These are phyloP conservation scores for Melanotaenia boesemani DNA, from an alignment of 2,797 vertebrate species.

Conservation along the genomic window DNA sequence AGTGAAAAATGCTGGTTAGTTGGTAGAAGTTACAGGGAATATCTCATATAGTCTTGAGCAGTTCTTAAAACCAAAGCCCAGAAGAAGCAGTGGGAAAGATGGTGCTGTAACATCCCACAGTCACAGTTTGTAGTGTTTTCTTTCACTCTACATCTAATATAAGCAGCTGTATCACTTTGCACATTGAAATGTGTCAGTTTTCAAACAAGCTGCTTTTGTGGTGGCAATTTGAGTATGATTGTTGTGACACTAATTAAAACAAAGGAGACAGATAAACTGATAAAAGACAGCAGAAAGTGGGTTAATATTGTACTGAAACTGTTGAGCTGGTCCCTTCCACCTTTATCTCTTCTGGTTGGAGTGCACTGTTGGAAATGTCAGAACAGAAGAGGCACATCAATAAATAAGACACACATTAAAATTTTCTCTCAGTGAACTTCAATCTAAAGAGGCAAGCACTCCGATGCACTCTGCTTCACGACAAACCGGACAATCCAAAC, in stretches of 20 bases:
- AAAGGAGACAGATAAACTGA: not conserved
- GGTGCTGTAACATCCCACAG: not conserved
- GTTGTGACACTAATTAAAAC: not conserved
- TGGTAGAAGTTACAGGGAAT: no score
- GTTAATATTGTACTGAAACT: not conserved
- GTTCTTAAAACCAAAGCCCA: no score
- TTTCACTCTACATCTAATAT: not conserved
- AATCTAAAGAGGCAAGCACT: constrained; percentile 22
- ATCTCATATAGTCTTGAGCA: no score
- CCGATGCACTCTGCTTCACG: constrained; percentile 38
- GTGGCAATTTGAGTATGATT: not conserved
- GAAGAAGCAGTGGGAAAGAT: no score
- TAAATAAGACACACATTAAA: constrained; percentile 17
- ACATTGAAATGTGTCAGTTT: no score
- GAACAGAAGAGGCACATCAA: constrained; percentile 23
- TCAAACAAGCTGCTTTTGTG: no score
- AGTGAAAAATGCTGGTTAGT: no score
- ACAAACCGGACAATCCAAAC: constrained; percentile 44
- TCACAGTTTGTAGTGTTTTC: not conserved
- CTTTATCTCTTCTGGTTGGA: not conserved
- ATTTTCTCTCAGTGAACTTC: constrained; percentile 35
- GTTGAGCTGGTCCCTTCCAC: not conserved
- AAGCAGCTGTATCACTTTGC: not conserved
- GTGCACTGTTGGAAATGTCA: constrained; percentile 25
- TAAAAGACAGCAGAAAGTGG: not conserved